phyloP scores from a whole-genome alignment of 2,888 invertebrate species.

The Frankliniella fusca region DNA sequence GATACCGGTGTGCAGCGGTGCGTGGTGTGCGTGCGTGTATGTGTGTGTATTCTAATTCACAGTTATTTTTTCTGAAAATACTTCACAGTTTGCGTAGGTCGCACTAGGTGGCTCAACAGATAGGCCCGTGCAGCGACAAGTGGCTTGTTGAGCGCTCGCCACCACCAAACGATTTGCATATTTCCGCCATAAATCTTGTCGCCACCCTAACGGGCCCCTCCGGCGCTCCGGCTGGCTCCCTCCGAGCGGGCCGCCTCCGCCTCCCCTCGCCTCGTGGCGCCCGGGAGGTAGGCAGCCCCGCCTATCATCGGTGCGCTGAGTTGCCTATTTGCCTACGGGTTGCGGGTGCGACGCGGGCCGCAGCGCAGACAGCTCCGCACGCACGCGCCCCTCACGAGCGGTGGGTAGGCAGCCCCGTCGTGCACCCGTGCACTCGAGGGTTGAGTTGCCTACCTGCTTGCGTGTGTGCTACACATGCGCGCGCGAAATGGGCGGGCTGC shows the following conservation, averaged over 20 bases:
- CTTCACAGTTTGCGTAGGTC: no score
- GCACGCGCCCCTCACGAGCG: neutral
- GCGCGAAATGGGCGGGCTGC: neutral
- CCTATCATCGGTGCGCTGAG: neutral
- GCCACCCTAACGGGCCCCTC: slow-evolving; percentile 10
- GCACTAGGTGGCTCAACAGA: no score
- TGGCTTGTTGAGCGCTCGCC: neutral
- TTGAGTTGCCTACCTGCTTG: neutral
- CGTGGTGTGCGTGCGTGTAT: no score
- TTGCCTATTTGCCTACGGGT: neutral
- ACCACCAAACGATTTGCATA: neutral
- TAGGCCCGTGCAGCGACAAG: neutral
- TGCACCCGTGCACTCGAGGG: neutral
- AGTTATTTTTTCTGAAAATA: neutral
- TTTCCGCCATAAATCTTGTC: slow-evolving; percentile 31
- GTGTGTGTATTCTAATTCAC: neutral
- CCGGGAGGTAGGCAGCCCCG: neutral
- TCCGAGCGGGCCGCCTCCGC: neutral
- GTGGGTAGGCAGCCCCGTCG: no score
- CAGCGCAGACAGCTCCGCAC: neutral
- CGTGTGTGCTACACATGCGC: no score
- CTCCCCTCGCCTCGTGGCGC: neutral
- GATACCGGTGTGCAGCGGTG: neutral
- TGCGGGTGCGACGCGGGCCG: no score
- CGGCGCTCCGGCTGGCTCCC: neutral